These are phyloP conservation scores for Pollenia angustigena DNA, from an alignment of 2,888 invertebrate species.

Conservation along the genomic window DNA sequence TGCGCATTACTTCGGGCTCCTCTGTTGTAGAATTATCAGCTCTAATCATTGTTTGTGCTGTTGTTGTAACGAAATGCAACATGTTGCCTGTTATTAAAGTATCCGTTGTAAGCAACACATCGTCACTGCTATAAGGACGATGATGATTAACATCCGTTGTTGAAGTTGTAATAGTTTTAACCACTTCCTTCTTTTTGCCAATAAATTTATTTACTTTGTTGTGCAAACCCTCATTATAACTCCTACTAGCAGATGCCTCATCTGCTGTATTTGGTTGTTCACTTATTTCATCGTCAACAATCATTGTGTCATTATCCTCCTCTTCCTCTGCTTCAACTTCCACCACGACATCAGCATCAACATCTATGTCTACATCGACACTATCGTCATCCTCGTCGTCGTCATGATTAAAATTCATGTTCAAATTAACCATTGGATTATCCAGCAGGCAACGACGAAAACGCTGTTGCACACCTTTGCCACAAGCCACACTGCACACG, in stretches of 20 bases:
- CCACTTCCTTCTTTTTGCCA: constrained; percentile 30
- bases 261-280: constrained; percentile 48
- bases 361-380: constrained; percentile 79
- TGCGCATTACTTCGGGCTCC: constrained; percentile 72
- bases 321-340: constrained; percentile 59
- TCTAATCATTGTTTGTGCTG: constrained; percentile 41
- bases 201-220: constrained; percentile 38
- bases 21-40: constrained; percentile 55
- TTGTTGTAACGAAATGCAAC: constrained; percentile 67
- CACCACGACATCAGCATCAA: constrained; percentile 76
- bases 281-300: constrained; percentile 60
- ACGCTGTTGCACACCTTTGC: constrained; percentile 84
- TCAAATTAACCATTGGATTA: constrained; percentile 83
- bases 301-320: constrained; percentile 52
- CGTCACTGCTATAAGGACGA: constrained; percentile 1
- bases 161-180: constrained; percentile 47
- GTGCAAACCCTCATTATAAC: constrained; percentile 46
- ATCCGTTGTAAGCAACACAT: constrained; percentile 68
- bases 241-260: neutral
- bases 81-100: constrained; percentile 67
- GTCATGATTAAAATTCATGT: constrained; percentile 80
- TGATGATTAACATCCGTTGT: constrained; percentile 48
- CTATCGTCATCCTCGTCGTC: constrained; percentile 76
- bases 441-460: constrained; percentile 84
- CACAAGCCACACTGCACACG: constrained; percentile 84